phyloP scores from a whole-genome alignment of 2,797 vertebrate genomes.

The Onychomys torridus region DNA sequence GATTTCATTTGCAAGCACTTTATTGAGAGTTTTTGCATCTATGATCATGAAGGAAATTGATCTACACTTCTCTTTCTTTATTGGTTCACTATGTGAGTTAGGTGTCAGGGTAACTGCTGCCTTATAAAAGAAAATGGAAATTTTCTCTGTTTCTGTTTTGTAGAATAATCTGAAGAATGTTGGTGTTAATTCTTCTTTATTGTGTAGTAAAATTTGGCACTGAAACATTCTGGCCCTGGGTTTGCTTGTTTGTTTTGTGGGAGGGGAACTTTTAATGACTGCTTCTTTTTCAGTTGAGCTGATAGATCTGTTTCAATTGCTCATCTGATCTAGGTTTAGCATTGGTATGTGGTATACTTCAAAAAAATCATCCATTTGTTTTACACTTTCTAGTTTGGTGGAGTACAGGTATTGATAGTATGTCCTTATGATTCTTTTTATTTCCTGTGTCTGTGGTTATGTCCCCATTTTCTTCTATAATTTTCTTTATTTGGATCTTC shows the following conservation, averaged over 20 bases:
- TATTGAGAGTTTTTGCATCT: not conserved
- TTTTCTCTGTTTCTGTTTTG: not conserved
- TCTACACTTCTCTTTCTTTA: not conserved
- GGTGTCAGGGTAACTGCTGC: not conserved
- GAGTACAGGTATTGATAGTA: not conserved
- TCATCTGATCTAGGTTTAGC: not conserved
- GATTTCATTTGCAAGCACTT: not conserved
- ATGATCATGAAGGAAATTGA: not conserved
- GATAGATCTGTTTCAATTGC: not conserved
- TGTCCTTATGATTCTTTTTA: not conserved
- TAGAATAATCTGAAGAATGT: not conserved
- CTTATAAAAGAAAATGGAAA: not conserved
- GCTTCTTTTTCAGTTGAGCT: not conserved
- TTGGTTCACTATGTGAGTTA: not conserved
- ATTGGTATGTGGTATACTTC: not conserved
- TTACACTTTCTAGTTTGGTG: not conserved
- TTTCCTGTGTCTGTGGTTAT: not conserved
- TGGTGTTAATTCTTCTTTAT: not conserved
- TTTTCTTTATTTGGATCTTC: not conserved
- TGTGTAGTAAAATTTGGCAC: not conserved
- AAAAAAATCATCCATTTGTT: not conserved
- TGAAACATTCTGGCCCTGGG: not conserved
- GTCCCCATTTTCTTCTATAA: not conserved
- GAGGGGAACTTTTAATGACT: not conserved
- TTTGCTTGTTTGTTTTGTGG: not conserved